Evolutionary conservation across 1,140 invertebrate species (phyloP), one percentile per base, ranked within the genome.

Genomic region (Uloborus diversus): DNA sequence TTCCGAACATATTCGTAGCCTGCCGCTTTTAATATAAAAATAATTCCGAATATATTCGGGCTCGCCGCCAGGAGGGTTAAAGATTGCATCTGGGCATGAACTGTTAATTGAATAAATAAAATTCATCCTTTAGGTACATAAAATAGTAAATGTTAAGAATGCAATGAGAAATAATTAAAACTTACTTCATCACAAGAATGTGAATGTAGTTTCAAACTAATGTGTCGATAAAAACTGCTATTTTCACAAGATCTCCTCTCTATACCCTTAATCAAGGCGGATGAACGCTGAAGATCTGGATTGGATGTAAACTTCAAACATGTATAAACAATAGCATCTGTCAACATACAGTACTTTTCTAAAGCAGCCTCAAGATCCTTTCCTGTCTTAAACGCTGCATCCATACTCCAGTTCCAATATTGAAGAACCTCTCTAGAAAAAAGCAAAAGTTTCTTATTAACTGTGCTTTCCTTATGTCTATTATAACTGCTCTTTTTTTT

Each of bases 381-480:
- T 20, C 62, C 64, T 14, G 28, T 1, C 9, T 42, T 17, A 57
- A 13, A 47, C 2, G 75, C 75, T 17, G 75, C 75, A 79, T 49
- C 20, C 51, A 79, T 68, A n/a, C 75, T 79, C 75, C 75, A 79
- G 5, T 79, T 37, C 53, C 49, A 79, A 32, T 59, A 62, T 14
- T 61, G 13, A 28, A 79, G 32, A 27, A 68, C 30, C 25, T 79
- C 75, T 32, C 75, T 79, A 20, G 9, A 53, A 28, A 53, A 2
- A 56, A n/a, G 4, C 3, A 73, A 27, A 71, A 28, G 17, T 14
- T 32, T n/a, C n/a, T n/a, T n/a, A n/a, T n/a, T n/a, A n/a, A n/a
- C n/a, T n/a, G n/a, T n/a, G n/a, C n/a, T n/a, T n/a, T n/a, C n/a
- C n/a, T n/a, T n/a, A n/a, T n/a, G n/a, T n/a, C n/a, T n/a, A n/a